A percentile compares a stretch with the other conserved stretches of the same genome.
Conservation (phyloP, 2,888 invertebrate genomes). For the Cephus spinipes region DNA sequence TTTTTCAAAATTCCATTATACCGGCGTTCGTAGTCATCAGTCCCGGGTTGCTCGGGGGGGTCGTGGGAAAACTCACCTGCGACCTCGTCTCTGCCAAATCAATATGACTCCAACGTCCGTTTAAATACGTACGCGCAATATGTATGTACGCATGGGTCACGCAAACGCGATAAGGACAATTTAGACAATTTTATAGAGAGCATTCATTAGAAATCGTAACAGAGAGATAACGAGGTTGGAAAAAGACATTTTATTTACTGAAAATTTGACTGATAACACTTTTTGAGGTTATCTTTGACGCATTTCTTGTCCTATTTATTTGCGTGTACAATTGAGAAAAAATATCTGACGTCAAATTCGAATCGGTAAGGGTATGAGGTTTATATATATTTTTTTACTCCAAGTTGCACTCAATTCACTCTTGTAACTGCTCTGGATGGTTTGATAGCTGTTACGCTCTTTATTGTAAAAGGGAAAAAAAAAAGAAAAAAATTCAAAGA, state of each 20-base stretch:
- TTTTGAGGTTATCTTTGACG: not conserved
- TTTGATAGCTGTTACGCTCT: not conserved
- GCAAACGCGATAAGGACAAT: not conserved
- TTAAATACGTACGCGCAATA: not conserved
- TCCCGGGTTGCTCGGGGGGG: constrained; percentile 17
- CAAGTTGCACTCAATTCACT: not conserved
- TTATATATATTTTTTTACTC: too few species aligned
- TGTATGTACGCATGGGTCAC: not conserved
- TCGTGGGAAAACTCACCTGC: constrained; percentile 57
- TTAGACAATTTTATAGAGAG: not conserved
- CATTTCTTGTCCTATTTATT: too few species aligned
- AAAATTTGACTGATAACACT: not conserved
- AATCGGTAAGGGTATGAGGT: not conserved
- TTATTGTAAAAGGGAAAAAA: not conserved
- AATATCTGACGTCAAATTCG: not conserved
- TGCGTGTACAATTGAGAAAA: too few species aligned
- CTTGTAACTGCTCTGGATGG: not conserved
- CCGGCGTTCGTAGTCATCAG: not conserved
- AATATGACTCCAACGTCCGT: constrained; percentile 31
- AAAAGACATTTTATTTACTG: not conserved
- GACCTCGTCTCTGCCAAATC: constrained; percentile 55
- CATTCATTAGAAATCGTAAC: not conserved
- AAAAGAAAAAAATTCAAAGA: not conserved
- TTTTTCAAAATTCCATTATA: not conserved
- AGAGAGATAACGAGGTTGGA: too few species aligned